Evolutionary conservation across 2,113 vertebrate genomes (phyloP).

Genomic region (Eupsittula cactorum): DNA sequence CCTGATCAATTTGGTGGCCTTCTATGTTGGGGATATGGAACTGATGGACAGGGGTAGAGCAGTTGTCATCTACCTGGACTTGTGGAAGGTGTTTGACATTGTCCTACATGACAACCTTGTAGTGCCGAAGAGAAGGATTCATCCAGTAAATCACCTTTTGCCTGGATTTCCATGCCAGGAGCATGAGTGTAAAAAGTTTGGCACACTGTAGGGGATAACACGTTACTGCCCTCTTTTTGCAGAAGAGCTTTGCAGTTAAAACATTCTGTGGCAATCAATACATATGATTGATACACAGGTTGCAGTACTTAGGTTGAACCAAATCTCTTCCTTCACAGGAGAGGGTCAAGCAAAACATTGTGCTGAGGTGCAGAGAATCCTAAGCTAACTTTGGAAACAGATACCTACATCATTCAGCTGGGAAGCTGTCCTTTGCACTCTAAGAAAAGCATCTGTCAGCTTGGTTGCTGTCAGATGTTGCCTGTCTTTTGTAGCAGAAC

Average conservation of each 20-base stretch:
- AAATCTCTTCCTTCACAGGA: not conserved
- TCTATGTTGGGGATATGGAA: no score
- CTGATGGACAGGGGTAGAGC: no score
- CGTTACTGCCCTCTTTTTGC: not conserved
- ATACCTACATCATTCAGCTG: not conserved
- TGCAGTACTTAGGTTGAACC: not conserved
- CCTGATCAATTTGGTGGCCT: no score
- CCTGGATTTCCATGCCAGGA: not conserved
- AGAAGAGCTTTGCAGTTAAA: not conserved
- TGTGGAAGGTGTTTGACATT: no score
- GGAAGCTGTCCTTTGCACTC: not conserved
- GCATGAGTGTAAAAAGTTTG: not conserved
- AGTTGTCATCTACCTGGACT: no score
- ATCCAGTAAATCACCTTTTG: not conserved
- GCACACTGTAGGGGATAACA: not conserved
- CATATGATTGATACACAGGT: not conserved
- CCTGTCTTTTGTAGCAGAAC: not conserved
- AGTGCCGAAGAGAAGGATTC: not conserved
- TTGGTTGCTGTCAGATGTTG: not conserved
- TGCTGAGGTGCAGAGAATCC: not conserved
- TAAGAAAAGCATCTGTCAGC: not conserved
- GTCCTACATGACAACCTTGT: no score
- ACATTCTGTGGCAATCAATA: not conserved
- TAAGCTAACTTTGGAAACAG: not conserved
- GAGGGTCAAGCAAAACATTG: not conserved